phyloP scores from a whole-genome alignment of 2,888 invertebrate species.

The Trimorus sp. region DNA sequence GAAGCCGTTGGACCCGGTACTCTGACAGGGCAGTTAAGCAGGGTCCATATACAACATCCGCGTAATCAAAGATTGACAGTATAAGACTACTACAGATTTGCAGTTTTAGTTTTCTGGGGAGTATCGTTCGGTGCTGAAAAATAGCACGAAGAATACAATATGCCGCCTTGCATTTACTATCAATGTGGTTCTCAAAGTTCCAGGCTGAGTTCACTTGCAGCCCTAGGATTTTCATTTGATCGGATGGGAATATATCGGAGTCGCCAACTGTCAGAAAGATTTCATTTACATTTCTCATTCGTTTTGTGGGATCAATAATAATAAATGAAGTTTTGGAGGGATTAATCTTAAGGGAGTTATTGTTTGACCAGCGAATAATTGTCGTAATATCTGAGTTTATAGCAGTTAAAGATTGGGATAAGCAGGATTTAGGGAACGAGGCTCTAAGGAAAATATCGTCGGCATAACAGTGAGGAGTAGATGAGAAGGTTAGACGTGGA shows the following conservation, averaged over 20 bases:
- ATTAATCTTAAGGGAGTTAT: slow-evolving; percentile 3
- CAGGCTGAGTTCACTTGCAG: not conserved
- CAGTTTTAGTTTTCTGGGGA: not conserved
- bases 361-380: not conserved
- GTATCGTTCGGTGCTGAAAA: not conserved
- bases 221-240: not conserved
- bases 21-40: not conserved
- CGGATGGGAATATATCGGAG: not conserved
- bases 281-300: not conserved
- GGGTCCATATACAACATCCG: not conserved
- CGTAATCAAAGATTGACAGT: not conserved
- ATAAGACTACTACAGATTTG: not conserved
- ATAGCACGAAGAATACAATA: not conserved
- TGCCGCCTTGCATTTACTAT: not conserved
- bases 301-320: slow-evolving; percentile 1
- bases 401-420: not conserved
- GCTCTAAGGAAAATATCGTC: slow-evolving; percentile 2
- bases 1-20: not conserved
- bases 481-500: not conserved
- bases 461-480: not conserved
- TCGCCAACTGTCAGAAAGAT: not conserved
- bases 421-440: not conserved
- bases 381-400: not conserved
- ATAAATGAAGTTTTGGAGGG: not conserved
- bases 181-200: slow-evolving; percentile 7